These are phyloP conservation scores for Drosophila busckii DNA, from an alignment of 1,140 invertebrate species.

Conservation along the genomic window DNA sequence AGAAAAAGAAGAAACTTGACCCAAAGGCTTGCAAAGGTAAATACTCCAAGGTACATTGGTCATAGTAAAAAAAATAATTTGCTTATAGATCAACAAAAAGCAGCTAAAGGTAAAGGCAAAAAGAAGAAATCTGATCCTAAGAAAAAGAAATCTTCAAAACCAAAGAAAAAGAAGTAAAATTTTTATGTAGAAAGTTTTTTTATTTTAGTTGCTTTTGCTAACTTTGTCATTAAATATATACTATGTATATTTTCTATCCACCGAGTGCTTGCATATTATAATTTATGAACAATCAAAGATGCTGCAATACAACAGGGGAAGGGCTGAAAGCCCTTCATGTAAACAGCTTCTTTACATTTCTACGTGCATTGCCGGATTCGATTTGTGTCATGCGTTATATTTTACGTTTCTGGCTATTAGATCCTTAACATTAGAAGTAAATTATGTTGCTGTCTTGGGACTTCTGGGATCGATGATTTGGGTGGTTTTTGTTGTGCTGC, in stretches of 20 bases:
- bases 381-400: constrained; percentile 35
- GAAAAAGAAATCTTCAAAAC: constrained; percentile 3
- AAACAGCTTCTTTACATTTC: constrained; percentile 14
- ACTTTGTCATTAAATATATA: too few relatives aligned
- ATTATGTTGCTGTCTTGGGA: background rate
- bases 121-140: background rate
- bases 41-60: too few relatives aligned
- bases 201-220: background rate
- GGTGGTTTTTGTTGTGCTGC: constrained; percentile 16
- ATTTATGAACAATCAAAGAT: too few relatives aligned
- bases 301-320: too few relatives aligned
- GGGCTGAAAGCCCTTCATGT: too few relatives aligned
- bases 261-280: too few relatives aligned
- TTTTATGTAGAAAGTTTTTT: constrained; percentile 20
- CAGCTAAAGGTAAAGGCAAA: background rate
- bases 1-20: constrained; percentile 1
- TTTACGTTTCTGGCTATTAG: constrained; percentile 9
- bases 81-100: too few relatives aligned
- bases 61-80: too few relatives aligned
- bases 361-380: constrained; percentile 23
- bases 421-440: background rate
- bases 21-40: constrained; percentile 18
- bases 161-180: constrained; percentile 20
- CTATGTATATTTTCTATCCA: too few relatives aligned
- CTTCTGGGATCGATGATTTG: constrained; percentile 26